Evolutionary conservation across 2,797 vertebrate species (phyloP).

Genomic region (Fistularia tabacaria): DNA sequence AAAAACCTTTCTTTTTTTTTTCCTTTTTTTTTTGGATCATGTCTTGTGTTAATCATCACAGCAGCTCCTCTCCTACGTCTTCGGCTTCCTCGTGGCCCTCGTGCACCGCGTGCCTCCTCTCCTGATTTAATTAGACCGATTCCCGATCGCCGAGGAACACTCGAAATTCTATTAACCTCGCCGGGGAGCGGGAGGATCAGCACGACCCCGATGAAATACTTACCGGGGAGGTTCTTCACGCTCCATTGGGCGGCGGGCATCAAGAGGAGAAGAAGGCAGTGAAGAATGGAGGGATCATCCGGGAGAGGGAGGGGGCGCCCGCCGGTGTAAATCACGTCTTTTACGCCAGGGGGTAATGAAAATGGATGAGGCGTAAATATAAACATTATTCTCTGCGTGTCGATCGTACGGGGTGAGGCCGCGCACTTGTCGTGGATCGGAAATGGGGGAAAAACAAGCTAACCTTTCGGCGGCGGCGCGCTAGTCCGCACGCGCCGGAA

Average conservation of each 20-base stretch:
- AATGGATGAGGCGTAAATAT: too few species aligned
- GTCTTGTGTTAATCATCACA: slow-evolving; percentile 27
- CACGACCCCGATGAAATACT: slow-evolving; percentile 61
- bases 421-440: too few species aligned
- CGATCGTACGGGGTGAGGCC: too few species aligned
- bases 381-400: too few species aligned
- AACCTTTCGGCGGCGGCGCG: too few species aligned
- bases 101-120: slow-evolving; percentile 18
- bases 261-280: neutral
- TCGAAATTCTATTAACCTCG: slow-evolving; percentile 60
- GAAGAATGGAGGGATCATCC: slow-evolving; percentile 11
- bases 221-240: slow-evolving; percentile 60
- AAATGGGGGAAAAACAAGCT: too few species aligned
- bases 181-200: slow-evolving; percentile 15
- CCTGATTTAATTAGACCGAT: slow-evolving; percentile 57
- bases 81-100: slow-evolving; percentile 9
- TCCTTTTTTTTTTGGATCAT: slow-evolving; percentile 1
- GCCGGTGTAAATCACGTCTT: too few species aligned
- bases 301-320: neutral
- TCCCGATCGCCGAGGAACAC: slow-evolving; percentile 35
- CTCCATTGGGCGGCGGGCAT: slow-evolving; percentile 23
- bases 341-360: too few species aligned
- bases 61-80: slow-evolving; percentile 5
- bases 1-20: neutral
- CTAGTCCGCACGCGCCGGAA: too few species aligned